phyloP scores from a whole-genome alignment of 2,888 invertebrate species.

The Eupsilia transversa region DNA sequence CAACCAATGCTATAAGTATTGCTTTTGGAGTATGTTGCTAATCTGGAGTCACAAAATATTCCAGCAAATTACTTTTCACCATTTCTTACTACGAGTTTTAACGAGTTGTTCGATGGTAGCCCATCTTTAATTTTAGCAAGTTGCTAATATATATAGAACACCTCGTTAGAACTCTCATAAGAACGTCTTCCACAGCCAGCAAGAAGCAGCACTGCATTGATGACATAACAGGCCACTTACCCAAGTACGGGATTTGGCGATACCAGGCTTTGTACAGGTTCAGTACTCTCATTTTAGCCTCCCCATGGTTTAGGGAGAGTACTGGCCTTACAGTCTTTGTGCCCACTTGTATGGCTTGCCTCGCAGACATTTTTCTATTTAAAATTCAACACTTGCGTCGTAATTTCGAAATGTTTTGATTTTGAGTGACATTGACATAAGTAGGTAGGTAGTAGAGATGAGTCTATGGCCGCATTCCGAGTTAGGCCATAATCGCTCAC shows the following conservation, averaged over 20 bases:
- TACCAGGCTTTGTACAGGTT: constrained; percentile 98
- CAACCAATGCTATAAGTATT: not conserved
- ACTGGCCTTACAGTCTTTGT: constrained; percentile 95
- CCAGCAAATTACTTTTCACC: not conserved
- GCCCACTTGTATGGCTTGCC: constrained; percentile 85
- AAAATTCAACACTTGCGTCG: constrained; percentile 24
- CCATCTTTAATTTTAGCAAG: not conserved
- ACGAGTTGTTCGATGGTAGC: no score
- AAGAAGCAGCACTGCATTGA: constrained; percentile 66
- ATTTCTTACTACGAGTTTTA: not conserved
- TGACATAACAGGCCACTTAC: constrained; percentile 92
- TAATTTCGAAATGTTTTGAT: constrained; percentile 48
- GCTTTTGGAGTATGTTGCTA: not conserved
- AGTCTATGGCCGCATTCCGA: no score
- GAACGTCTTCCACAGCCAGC: not conserved
- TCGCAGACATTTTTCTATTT: constrained; percentile 77
- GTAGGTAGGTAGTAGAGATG: no score
- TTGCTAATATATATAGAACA: no score
- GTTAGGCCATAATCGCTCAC: no score
- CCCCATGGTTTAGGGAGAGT: constrained; percentile 93
- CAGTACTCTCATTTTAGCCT: constrained; percentile 95
- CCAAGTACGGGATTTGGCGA: constrained; percentile 96
- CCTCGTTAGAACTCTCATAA: not conserved
- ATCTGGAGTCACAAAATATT: not conserved
- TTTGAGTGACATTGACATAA: constrained; percentile 50